Conservation (phyloP, 2,113 vertebrate species). For the Egretta garzetta region DNA sequence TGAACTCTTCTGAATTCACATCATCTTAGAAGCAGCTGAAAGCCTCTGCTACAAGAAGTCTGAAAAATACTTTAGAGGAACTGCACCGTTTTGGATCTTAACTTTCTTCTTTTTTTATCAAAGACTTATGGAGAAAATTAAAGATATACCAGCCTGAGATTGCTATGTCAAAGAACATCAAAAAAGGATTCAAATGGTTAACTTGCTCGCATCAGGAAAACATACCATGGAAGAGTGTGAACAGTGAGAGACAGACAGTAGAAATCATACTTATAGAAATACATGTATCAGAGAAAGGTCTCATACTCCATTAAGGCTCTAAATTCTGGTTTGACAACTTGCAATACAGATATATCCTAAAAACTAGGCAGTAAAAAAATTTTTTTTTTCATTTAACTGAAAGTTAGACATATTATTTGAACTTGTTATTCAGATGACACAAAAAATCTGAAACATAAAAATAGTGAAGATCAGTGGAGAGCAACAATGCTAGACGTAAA, state of each 20-base stretch:
- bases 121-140: neutral
- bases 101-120: neutral
- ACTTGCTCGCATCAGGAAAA: neutral
- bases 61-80: neutral
- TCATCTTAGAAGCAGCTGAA: neutral
- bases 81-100: neutral
- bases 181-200: neutral
- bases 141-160: neutral
- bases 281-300: neutral
- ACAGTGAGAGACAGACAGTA: neutral
- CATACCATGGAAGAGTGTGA: neutral
- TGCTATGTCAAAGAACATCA: neutral
- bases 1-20: neutral
- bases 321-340: neutral
- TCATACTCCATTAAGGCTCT: neutral
- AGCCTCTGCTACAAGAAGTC: neutral
- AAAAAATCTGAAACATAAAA: neutral
- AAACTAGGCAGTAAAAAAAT: neutral
- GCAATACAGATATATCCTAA: neutral
- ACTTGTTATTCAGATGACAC: neutral
- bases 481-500: neutral
- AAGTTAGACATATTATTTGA: neutral
- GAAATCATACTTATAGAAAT: neutral
- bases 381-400: neutral
- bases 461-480: neutral